A percentile compares a stretch with the other conserved stretches of the same genome.
Evolutionary conservation across 2,888 invertebrate species (phyloP).

Genomic region (Ditula angustiorana): DNA sequence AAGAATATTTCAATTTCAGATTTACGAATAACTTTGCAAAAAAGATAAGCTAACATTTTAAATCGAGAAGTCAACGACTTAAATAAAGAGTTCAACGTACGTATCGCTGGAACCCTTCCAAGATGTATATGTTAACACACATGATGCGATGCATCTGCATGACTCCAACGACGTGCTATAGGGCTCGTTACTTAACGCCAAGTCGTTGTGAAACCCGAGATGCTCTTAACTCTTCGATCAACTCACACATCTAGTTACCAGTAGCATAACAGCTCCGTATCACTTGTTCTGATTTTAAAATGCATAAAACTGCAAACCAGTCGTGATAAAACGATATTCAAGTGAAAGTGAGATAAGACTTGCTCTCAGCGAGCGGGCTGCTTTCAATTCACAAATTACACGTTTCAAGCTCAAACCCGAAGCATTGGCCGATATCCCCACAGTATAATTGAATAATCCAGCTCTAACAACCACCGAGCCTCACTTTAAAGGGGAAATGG

Average conservation of each 20-base stretch:
- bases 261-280: too few relatives aligned
- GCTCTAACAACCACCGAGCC: neutral
- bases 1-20: too few relatives aligned
- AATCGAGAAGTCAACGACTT: slow-evolving; percentile 21
- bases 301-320: slow-evolving; percentile 29
- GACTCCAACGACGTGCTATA: neutral
- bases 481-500: neutral
- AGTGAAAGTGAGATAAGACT: slow-evolving; percentile 46
- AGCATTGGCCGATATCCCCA: neutral
- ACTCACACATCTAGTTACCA: neutral
- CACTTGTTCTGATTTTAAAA: slow-evolving; percentile 15
- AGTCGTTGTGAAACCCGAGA: neutral
- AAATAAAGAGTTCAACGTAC: slow-evolving; percentile 16
- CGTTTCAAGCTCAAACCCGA: slow-evolving; percentile 29
- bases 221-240: neutral
- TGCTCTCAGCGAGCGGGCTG: slow-evolving; percentile 41
- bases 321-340: slow-evolving; percentile 35
- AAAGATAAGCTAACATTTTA: too few relatives aligned
- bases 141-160: slow-evolving; percentile 17
- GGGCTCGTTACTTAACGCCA: slow-evolving; percentile 4
- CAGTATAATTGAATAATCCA: neutral
- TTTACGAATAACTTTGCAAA: too few relatives aligned
- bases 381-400: slow-evolving; percentile 49
- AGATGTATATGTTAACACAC: slow-evolving; percentile 8
- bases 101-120: slow-evolving; percentile 20